Percentiles rank a stretch among this genome's conserved stretches.
These are phyloP conservation scores for Selene dorsalis DNA, from an alignment of 2,797 vertebrate genomes.

Conservation along the genomic window DNA sequence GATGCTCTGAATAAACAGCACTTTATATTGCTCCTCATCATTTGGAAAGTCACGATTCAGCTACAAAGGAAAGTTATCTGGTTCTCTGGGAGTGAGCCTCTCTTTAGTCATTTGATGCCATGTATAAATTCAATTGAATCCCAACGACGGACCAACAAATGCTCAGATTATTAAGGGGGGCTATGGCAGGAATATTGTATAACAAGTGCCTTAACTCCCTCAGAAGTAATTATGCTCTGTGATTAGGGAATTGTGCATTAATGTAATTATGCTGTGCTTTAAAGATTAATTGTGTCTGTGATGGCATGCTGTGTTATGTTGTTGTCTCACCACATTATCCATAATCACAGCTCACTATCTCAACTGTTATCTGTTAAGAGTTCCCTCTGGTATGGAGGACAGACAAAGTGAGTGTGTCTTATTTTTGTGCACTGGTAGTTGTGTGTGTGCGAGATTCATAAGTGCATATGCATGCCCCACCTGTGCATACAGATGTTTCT, in stretches of 20 bases:
- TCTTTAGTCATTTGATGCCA: slow-evolving; percentile 38
- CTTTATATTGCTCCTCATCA: slow-evolving; percentile 5
- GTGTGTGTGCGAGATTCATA: neutral
- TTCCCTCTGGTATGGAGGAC: slow-evolving; percentile 42
- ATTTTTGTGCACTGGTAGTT: neutral
- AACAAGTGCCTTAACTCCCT: slow-evolving; percentile 77
- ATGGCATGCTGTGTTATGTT: slow-evolving; percentile 73
- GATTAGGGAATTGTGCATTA: slow-evolving; percentile 80
- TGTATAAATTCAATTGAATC: slow-evolving; percentile 62
- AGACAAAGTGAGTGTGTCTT: neutral
- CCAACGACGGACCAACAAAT: slow-evolving; percentile 60
- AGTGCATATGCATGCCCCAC: neutral
- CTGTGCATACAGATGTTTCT: slow-evolving; percentile 11
- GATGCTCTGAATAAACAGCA: slow-evolving; percentile 1
- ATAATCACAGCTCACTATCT: slow-evolving; percentile 79
- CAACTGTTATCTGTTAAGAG: slow-evolving; percentile 50
- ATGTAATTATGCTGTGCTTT: slow-evolving; percentile 84
- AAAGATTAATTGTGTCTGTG: slow-evolving; percentile 82
- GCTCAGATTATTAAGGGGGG: slow-evolving; percentile 53
- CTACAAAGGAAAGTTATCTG: slow-evolving; percentile 7
- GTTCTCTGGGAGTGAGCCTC: slow-evolving; percentile 11
- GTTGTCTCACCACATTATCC: slow-evolving; percentile 80
- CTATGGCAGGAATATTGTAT: slow-evolving; percentile 55
- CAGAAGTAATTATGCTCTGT: slow-evolving; percentile 81
- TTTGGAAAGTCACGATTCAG: slow-evolving; percentile 8